These are phyloP conservation scores for Gasterosteus aculeatus DNA, from an alignment of 2,113 vertebrate species.

Conservation along the genomic window DNA sequence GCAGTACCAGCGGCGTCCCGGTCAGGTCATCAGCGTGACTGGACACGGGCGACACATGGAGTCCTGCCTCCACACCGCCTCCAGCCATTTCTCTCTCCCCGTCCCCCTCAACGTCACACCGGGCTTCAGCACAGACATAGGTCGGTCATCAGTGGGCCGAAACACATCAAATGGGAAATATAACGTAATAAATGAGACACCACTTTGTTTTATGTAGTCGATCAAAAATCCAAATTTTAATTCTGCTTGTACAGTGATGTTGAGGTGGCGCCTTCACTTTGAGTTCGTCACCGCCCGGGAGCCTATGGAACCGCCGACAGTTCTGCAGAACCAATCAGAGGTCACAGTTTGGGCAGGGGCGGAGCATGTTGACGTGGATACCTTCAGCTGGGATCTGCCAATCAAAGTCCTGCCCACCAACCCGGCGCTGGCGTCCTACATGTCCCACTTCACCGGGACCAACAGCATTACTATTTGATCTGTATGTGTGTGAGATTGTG, in stretches of 20 bases:
- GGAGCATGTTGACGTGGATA: constrained; percentile 93
- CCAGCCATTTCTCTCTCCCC: constrained; percentile 95
- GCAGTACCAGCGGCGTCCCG: constrained; percentile 87
- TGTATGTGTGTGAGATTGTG: neutral
- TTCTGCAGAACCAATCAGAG: constrained; percentile 87
- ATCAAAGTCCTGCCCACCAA: constrained; percentile 97
- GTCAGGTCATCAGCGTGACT: constrained; percentile 84
- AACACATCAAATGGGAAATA: neutral
- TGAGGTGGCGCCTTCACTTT: constrained; percentile 93
- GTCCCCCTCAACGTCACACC: constrained; percentile 93
- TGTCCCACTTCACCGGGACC: constrained; percentile 89
- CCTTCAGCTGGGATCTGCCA: constrained; percentile 98
- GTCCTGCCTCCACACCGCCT: constrained; percentile 94
- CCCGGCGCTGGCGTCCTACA: constrained; percentile 90
- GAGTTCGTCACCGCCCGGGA: constrained; percentile 94
- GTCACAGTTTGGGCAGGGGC: constrained; percentile 89
- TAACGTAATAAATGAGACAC: neutral
- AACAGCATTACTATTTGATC: constrained; percentile 92
- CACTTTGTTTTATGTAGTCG: too few species aligned
- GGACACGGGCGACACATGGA: constrained; percentile 93
- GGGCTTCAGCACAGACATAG: constrained; percentile 92
- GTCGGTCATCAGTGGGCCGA: constrained; percentile 74
- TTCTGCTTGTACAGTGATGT: constrained; percentile 75
- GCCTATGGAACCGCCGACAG: constrained; percentile 81
- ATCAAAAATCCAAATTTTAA: neutral